Conservation (phyloP, 2,888 invertebrate species). For the Dryomyza anilis region DNA sequence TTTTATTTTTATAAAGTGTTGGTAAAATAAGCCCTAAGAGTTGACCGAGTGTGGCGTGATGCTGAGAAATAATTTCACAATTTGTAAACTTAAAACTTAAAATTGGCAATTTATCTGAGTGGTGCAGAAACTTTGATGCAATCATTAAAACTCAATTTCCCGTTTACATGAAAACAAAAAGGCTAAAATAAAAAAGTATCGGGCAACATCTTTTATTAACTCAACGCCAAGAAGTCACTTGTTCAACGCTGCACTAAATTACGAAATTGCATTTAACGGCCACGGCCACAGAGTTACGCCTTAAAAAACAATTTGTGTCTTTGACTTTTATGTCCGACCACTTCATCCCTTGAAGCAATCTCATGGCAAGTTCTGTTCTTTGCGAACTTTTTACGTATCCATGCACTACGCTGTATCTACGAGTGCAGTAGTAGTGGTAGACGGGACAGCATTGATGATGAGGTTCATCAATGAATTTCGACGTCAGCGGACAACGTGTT, state of each 20-base stretch:
- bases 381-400: background rate
- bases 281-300: background rate
- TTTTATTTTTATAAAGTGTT: too few species aligned
- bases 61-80: too few species aligned
- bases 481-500: background rate
- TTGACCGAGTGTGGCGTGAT: too few species aligned
- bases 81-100: too few species aligned
- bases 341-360: too few species aligned
- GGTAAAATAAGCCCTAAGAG: too few species aligned
- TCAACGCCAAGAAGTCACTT: slow-evolving; percentile 1
- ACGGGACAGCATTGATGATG: background rate
- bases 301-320: too few species aligned
- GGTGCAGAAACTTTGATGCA: background rate
- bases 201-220: slow-evolving; percentile 11
- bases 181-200: background rate
- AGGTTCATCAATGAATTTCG: background rate
- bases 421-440: too few species aligned
- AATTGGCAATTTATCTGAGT: background rate
- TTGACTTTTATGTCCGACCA: too few species aligned
- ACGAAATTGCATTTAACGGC: slow-evolving; percentile 4
- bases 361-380: background rate
- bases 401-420: background rate
- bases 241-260: background rate
- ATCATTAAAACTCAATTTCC: background rate
- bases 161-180: background rate